Base-by-base conservation (phyloP, 2,113 vertebrate genomes). In the Upupa epops region DNA sequence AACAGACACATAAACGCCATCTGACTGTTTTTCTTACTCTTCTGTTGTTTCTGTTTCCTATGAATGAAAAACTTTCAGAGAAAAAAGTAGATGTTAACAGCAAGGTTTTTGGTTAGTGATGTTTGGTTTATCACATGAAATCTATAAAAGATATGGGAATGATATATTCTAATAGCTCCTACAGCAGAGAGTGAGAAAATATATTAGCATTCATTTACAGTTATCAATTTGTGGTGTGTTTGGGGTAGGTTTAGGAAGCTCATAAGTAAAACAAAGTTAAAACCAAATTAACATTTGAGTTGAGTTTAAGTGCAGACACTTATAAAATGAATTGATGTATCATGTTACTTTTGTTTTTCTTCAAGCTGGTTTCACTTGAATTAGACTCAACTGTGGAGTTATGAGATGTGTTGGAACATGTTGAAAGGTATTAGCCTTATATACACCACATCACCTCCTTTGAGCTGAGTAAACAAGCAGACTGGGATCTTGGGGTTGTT, bases 261-360 rank as follows among this genome's bases (percentile, higher is more conserved):
- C 51, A 75, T 88, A 34, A 81, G 7, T 84, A 86, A 69, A 92
- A 29, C 24, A 51, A 2, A 92, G 92, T 91, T 58, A 75, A 90
- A 92, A 92, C 32, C 80, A 85, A 87, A 80, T 80, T 56, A 86
- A 66, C 80, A 58, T 64, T 84, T 89, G 54, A 55, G 40, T 84
- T 89, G 54, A 55, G 40, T 79, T 65, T 77, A 77, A 90, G 80
- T 84, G 65, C 59, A 83, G 80, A 75, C 63, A 74, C 64, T 59
- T 59, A 49, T 84, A 82, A 86, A 88, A 71, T 63, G 69, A 83
- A 86, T 88, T 40, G n/a, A 4, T 74, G 2, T 74, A 94, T 95
- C 72, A 5, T 60, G 54, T 92, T 96, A 58, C 89, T 91, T 91
- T 83, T 92, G 88, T 84, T 93, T 89, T 94, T 88, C 89, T 94